Conservation (phyloP, 1,140 invertebrate species). For the Notospermus geniculatus region DNA sequence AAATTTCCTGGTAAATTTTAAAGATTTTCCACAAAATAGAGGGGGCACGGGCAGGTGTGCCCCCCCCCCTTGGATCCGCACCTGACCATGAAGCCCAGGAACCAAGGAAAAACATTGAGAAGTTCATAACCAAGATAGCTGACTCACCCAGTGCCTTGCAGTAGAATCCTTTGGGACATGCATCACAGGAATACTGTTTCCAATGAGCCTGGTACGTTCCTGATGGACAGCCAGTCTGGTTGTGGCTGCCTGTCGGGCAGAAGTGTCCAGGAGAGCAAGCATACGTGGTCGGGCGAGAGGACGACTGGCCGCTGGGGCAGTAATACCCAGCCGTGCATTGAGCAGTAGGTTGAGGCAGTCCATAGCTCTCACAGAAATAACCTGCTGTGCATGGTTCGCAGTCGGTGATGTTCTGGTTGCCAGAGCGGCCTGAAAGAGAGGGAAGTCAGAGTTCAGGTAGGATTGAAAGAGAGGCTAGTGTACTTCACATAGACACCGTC, state of each 20-base stretch:
- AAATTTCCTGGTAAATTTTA: too few species aligned
- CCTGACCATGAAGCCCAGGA: too few species aligned
- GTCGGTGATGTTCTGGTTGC: constrained; percentile 34
- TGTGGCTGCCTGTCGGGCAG: constrained; percentile 43
- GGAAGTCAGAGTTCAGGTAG: not conserved
- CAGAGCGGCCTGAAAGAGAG: constrained; percentile 33
- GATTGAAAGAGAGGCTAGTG: not conserved
- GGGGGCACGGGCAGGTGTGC: too few species aligned
- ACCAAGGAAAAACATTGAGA: too few species aligned
- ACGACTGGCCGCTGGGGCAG: constrained; percentile 44
- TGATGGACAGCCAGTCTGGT: constrained; percentile 49
- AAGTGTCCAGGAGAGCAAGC: constrained; percentile 47
- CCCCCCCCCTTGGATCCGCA: too few species aligned
- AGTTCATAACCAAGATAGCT: too few species aligned
- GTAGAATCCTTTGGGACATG: constrained; percentile 46
- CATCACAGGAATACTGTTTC: constrained; percentile 38
- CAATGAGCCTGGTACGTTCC: constrained; percentile 47
- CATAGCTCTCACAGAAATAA: constrained; percentile 44
- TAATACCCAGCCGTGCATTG: constrained; percentile 42
- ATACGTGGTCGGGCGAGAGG: constrained; percentile 30
- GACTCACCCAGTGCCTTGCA: constrained; percentile 46
- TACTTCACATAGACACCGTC: not conserved
- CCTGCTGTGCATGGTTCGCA: constrained; percentile 45
- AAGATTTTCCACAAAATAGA: too few species aligned
- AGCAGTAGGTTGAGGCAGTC: constrained; percentile 31